phyloP scores from a whole-genome alignment of 2,113 vertebrate genomes.

The Cinclus cinclus region DNA sequence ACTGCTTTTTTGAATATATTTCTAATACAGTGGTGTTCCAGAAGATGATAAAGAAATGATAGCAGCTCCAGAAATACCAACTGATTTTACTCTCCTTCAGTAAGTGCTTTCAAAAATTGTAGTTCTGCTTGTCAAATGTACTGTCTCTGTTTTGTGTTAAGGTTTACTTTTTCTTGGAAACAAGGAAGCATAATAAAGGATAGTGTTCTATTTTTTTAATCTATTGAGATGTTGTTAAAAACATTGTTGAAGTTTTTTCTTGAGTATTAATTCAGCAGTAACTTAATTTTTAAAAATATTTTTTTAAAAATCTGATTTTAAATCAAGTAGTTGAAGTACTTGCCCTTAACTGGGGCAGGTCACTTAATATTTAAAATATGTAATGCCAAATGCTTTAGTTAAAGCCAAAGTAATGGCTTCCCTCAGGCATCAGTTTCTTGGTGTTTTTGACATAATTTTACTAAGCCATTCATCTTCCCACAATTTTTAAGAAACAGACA shows the following conservation, averaged over 20 bases:
- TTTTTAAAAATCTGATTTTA: neutral
- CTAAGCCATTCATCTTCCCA: neutral
- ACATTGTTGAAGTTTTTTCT: neutral
- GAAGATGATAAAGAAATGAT: slow-evolving; percentile 99
- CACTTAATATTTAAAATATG: neutral
- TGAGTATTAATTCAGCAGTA: neutral
- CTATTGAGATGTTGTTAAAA: neutral
- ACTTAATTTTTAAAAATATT: neutral
- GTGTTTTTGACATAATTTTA: neutral
- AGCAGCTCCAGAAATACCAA: slow-evolving; percentile 99
- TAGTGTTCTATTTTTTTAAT: neutral
- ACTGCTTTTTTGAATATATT: slow-evolving; percentile 78
- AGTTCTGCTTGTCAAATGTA: neutral
- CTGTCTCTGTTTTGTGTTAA: neutral
- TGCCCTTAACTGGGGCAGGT: neutral
- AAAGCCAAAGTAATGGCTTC: neutral
- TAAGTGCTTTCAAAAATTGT: slow-evolving; percentile 76
- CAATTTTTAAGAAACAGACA: neutral
- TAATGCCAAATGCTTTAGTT: neutral
- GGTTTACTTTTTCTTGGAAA: neutral
- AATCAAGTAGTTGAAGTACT: neutral
- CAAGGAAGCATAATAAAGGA: neutral
- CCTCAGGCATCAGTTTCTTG: neutral
- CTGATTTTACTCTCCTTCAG: slow-evolving; percentile 95
- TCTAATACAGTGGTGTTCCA: slow-evolving; percentile 81